Evolutionary conservation across 1,140 invertebrate species (phyloP).

Genomic region (Zaprionus gabonicus): DNA sequence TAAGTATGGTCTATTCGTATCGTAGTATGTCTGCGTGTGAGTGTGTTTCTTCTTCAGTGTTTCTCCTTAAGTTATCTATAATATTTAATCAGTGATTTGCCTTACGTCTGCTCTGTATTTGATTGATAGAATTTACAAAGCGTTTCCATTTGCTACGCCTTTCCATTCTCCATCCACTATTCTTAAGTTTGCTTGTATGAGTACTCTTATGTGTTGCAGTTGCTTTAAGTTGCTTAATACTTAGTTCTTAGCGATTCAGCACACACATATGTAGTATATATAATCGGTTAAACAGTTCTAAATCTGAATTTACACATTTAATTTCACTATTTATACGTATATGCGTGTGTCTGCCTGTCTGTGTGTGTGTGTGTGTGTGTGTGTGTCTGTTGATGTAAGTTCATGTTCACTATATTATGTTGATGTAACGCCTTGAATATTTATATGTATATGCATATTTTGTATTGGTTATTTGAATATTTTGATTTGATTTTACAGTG

Average conservation of each 20-base stretch:
- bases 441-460: slow-evolving; percentile 67
- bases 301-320: slow-evolving; percentile 61
- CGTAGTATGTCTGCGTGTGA: slow-evolving; percentile 14
- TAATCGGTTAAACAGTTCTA: slow-evolving; percentile 67
- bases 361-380: slow-evolving; percentile 44
- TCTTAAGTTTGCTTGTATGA: slow-evolving; percentile 25
- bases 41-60: slow-evolving; percentile 15
- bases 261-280: slow-evolving; percentile 61
- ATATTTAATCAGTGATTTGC: slow-evolving; percentile 56
- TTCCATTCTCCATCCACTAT: slow-evolving; percentile 13
- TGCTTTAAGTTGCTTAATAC: slow-evolving; percentile 73
- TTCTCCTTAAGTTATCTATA: slow-evolving; percentile 68
- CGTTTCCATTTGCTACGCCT: neutral
- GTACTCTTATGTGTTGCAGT: slow-evolving; percentile 32
- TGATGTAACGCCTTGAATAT: slow-evolving; percentile 75
- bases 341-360: slow-evolving; percentile 44
- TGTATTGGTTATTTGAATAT: slow-evolving; percentile 61
- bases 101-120: slow-evolving; percentile 25
- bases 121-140: slow-evolving; percentile 27
- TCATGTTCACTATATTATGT: slow-evolving; percentile 44
- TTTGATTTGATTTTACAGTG: slow-evolving; percentile 67
- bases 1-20: slow-evolving; percentile 18
- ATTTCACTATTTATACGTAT: slow-evolving; percentile 73
- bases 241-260: slow-evolving; percentile 74
- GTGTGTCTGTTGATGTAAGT: slow-evolving; percentile 28